Evolutionary conservation across 2,797 vertebrate genomes (phyloP).

Genomic region (Nannoperca australis): DNA sequence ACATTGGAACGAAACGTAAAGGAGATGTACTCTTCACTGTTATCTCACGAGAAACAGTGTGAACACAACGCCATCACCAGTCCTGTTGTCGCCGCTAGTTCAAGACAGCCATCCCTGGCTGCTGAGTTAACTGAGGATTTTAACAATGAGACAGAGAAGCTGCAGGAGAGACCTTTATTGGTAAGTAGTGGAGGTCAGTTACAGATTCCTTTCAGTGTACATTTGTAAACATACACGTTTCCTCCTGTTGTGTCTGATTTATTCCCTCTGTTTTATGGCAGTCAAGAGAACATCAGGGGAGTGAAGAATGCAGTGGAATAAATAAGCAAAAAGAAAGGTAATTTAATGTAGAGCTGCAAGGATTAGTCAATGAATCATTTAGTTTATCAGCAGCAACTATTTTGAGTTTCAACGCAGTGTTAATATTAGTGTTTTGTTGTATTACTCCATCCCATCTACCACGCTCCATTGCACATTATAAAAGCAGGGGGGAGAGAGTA

Average conservation of each 20-base stretch:
- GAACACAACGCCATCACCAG: conserved; percentile 59
- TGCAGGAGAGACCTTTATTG: conserved; percentile 76
- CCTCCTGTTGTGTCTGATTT: not conserved
- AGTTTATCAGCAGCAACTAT: not conserved
- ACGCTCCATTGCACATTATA: too few species aligned
- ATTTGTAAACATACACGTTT: not conserved
- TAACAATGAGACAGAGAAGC: conserved; percentile 35
- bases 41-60: conserved; percentile 66
- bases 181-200: conserved; percentile 76
- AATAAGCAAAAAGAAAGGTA: conserved; percentile 85
- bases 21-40: conserved; percentile 74
- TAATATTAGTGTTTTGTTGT: too few species aligned
- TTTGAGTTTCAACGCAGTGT: not conserved
- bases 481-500: too few species aligned
- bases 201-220: not conserved
- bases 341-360: not conserved
- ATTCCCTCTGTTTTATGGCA: conserved; percentile 51
- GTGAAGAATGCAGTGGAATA: conserved; percentile 70
- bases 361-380: not conserved
- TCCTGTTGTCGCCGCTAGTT: conserved; percentile 17
- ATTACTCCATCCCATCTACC: too few species aligned
- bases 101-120: conserved; percentile 65
- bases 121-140: conserved; percentile 63
- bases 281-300: conserved; percentile 76
- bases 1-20: conserved; percentile 76